Base-by-base conservation (phyloP, 2,797 vertebrate species). In the Sebastes goodei region DNA sequence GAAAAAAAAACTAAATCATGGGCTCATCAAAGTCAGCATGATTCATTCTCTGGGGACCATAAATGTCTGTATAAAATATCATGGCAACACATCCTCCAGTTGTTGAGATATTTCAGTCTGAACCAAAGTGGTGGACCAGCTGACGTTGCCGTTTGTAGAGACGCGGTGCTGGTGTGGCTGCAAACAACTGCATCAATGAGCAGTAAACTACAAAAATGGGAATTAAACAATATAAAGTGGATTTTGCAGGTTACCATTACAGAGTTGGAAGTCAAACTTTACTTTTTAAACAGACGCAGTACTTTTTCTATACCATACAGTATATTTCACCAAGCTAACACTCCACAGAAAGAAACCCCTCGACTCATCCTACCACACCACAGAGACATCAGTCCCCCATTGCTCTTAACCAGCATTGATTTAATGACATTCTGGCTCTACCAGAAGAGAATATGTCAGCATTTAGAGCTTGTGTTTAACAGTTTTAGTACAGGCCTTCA, bases 381-480 rank as follows among this genome's bases (percentile, higher is more conserved):
- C 46, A 11, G 35, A 74, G 12, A 52, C 71, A 79, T 56, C 71
- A 59, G 60, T 49, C 33, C 64, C 53, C 76, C 27, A 21, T 25
- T 63, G 57, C 78, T 72, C 10, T 74, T 82, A 89, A 92, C 70
- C 86, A 74, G 81, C 90, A 77, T 71, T 89, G 90, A 92, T 93
- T 91, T 88, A 91, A 89, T 80, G 84, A 76, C 81, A 78, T 21
- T 86, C 59, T 63, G 85, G 20, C 85, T 80, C 66, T 21, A 72
- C 59, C 52, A 71, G 74, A 66, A 30, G 75, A 86, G 82, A 86
- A 86, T 61, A 80, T 89, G 90, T 88, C 88, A 84, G 82, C 83
- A 52, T 82, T 93, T 90, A 86, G 87, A 61, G 84, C 71, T 81
- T 52, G 82, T 85, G 85, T 91, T 88, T 67, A 89, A 92, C 89